A percentile compares a stretch with the other conserved stretches of the same genome.
These are phyloP conservation scores for Mixornis gularis DNA, from an alignment of 2,113 vertebrate genomes.

Conservation along the genomic window DNA sequence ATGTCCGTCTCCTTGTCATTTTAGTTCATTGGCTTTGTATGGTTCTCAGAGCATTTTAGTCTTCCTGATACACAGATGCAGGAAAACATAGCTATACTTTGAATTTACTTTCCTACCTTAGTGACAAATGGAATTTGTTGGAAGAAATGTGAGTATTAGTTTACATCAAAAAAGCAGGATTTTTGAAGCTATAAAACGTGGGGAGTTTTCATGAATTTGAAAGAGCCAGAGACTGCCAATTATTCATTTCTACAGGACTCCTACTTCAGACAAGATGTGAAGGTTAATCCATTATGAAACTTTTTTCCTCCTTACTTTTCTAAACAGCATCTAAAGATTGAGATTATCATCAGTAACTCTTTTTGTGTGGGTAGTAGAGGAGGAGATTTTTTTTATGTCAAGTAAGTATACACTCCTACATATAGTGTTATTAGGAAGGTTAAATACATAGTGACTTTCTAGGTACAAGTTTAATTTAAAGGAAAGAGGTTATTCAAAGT, in stretches of 20 bases:
- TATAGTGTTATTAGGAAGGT: background rate
- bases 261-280: constrained; percentile 8
- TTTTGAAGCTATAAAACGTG: background rate
- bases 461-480: background rate
- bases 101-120: background rate
- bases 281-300: constrained; percentile 29
- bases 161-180: background rate
- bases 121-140: background rate
- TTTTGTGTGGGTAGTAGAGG: constrained; percentile 31
- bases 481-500: background rate
- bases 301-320: background rate
- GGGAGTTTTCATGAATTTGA: background rate
- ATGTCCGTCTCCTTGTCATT: background rate
- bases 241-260: background rate
- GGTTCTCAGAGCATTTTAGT: background rate
- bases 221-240: background rate
- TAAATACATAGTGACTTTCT: constrained; percentile 13
- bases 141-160: background rate
- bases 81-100: background rate
- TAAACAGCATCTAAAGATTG: background rate
- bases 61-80: background rate
- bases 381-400: constrained; percentile 26
- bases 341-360: background rate
- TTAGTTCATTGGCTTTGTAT: background rate
- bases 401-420: constrained; percentile 27